Percentiles rank a stretch among this genome's conserved stretches.
Evolutionary conservation across 2,113 vertebrate species (phyloP).

Genomic region (Bubalus kerabau): DNA sequence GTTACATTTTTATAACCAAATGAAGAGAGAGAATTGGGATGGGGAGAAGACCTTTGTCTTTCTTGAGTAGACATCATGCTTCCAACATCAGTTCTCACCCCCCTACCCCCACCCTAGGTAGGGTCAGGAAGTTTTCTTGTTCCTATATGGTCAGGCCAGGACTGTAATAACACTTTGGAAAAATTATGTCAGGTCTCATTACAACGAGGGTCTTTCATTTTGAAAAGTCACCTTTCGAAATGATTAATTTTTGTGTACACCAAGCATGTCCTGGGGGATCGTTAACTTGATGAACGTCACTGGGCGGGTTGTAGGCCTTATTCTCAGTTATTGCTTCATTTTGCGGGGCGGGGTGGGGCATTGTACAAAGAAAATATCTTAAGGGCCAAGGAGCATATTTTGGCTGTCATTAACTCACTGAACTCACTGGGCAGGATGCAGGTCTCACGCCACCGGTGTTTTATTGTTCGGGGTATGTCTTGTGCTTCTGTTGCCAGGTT

Average conservation of each 20-base stretch:
- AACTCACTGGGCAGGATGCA: background rate
- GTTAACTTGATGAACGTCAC: background rate
- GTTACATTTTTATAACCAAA: background rate
- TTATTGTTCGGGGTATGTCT: background rate
- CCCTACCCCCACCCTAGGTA: background rate
- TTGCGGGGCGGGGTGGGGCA: accelerated
- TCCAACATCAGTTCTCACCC: background rate
- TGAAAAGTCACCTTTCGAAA: background rate
- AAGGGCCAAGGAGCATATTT: background rate
- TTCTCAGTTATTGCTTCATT: background rate
- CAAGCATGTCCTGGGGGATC: background rate
- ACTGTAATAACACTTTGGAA: background rate
- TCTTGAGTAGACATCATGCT: background rate
- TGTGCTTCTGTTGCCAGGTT: background rate
- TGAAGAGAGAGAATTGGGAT: background rate
- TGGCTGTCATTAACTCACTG: background rate
- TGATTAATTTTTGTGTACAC: background rate
- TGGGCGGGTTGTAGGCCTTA: background rate
- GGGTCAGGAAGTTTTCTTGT: background rate
- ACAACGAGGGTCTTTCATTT: background rate
- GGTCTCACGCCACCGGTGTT: background rate
- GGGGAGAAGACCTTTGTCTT: background rate
- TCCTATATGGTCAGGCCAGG: background rate
- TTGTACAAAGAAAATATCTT: background rate
- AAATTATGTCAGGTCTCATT: background rate